A percentile compares a stretch with the other conserved stretches of the same genome.
Evolutionary conservation across 2,797 vertebrate species (phyloP).

Genomic region (Tolypeutes matacus): DNA sequence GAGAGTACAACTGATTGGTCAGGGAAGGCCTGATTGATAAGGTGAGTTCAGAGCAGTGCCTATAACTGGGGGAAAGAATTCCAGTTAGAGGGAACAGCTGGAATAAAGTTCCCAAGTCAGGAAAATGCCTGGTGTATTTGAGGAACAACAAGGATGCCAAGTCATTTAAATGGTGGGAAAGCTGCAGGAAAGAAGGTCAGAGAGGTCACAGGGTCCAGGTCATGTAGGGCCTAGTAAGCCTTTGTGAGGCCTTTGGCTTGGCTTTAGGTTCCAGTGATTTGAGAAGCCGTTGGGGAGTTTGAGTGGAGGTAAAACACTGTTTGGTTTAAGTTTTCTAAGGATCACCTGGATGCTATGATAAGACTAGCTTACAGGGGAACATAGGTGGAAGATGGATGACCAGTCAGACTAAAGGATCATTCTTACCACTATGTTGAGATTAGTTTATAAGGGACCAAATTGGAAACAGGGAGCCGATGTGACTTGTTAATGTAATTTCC

Average conservation of each 20-base stretch:
- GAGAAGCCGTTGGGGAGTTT: background rate
- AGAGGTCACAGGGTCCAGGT: background rate
- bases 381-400: background rate
- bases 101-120: background rate
- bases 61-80: background rate
- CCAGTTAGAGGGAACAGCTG: background rate
- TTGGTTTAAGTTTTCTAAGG: constrained; percentile 41
- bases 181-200: background rate
- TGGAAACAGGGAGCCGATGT: background rate
- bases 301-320: background rate
- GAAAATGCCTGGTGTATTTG: background rate
- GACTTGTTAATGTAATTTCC: background rate
- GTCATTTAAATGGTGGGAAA: background rate
- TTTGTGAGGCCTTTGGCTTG: background rate
- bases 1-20: background rate
- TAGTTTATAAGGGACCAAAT: background rate
- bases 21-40: background rate
- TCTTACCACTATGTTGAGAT: background rate
- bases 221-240: background rate
- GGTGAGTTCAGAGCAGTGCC: background rate
- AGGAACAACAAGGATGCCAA: background rate
- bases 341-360: background rate
- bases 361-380: background rate
- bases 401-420: background rate
- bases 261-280: background rate